These are phyloP conservation scores for Metridium senile DNA, from an alignment of 92 coral and sea anemone genomes.

Conservation along the genomic window DNA sequence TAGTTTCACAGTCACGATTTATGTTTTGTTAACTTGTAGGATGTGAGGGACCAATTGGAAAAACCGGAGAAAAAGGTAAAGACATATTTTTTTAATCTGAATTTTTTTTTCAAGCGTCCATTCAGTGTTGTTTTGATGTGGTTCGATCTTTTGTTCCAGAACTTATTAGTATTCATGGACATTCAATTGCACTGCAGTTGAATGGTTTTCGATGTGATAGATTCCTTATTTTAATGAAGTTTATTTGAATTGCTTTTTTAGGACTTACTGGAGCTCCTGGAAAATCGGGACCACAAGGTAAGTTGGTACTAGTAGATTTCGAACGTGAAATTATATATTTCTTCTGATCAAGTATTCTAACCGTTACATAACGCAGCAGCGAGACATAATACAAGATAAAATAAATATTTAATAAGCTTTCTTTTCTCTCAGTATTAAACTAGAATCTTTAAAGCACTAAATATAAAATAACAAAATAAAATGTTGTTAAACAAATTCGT, in stretches of 20 bases:
- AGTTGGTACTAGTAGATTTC: constrained; percentile 4
- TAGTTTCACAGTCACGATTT: no score
- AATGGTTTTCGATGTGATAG: not conserved
- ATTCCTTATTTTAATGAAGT: not conserved
- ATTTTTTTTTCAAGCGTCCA: not conserved
- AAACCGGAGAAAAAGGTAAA: constrained; percentile 68
- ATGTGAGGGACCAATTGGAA: constrained; percentile 82
- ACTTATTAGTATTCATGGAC: not conserved
- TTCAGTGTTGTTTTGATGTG: not conserved
- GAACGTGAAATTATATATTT: not conserved
- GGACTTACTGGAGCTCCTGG: constrained; percentile 76
- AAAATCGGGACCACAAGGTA: constrained; percentile 59
- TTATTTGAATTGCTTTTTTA: constrained; percentile 8
- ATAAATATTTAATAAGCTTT: constrained; percentile 1
- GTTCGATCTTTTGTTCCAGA: constrained; percentile 15
- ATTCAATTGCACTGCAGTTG: not conserved
- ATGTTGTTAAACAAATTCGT: no score
- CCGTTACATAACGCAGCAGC: not conserved
- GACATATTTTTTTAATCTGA: not conserved
- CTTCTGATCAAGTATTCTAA: not conserved
- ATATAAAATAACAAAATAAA: no score
- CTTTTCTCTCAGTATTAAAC: not conserved
- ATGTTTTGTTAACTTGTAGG: constrained; percentile 37
- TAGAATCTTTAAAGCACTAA: not conserved
- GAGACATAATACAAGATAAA: not conserved